Evolutionary conservation across 1,140 invertebrate genomes (phyloP).

Genomic region (Drosophila lowei): DNA sequence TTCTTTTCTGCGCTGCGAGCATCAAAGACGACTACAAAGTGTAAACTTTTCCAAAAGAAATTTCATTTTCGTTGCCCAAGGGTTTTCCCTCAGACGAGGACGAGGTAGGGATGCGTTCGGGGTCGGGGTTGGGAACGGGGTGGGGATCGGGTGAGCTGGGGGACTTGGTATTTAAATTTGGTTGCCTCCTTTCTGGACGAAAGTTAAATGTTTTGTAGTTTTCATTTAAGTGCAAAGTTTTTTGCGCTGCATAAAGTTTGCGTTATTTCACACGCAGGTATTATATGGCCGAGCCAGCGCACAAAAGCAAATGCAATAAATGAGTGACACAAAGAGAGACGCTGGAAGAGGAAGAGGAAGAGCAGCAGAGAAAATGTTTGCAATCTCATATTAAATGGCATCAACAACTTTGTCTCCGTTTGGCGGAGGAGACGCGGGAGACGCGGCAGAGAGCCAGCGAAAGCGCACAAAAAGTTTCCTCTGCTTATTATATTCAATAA

Average conservation of each 20-base stretch:
- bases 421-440: constrained; percentile 1
- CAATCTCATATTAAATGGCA: constrained; percentile 75
- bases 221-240: constrained; percentile 77
- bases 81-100: constrained; percentile 18
- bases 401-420: constrained; percentile 74
- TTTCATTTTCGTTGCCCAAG: constrained; percentile 69
- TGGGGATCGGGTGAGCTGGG: background rate
- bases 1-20: constrained; percentile 56
- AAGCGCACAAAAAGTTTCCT: constrained; percentile 55
- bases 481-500: constrained; percentile 80
- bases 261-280: constrained; percentile 80
- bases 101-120: background rate
- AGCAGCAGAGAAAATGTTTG: constrained; percentile 54
- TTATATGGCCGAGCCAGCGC: constrained; percentile 67
- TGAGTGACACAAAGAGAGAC: constrained; percentile 19
- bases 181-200: constrained; percentile 42
- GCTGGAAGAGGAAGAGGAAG: background rate
- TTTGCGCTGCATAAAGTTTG: constrained; percentile 74
- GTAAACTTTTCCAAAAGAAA: constrained; percentile 66
- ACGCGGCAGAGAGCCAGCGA: no score
- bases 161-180: constrained; percentile 71
- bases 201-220: constrained; percentile 79
- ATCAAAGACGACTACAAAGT: constrained; percentile 74
- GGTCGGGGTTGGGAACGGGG: no score
- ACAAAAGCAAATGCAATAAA: constrained; percentile 74